phyloP scores from a whole-genome alignment of 2,888 invertebrate genomes.

The Eucera pruinosa region DNA sequence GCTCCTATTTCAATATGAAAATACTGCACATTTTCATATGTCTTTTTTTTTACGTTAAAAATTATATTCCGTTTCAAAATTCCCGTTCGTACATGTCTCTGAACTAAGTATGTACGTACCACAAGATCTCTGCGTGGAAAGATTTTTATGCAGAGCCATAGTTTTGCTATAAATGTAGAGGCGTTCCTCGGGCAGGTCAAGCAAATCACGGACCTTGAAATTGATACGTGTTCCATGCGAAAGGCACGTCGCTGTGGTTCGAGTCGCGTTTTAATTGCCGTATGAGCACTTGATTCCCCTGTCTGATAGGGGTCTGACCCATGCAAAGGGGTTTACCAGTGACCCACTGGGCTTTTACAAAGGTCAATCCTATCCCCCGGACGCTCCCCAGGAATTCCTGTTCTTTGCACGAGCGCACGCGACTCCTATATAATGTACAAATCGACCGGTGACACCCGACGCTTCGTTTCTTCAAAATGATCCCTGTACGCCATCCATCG shows the following conservation, averaged over 20 bases:
- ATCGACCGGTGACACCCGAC: slow-evolving; percentile 38
- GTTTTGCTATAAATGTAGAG: neutral
- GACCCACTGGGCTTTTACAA: slow-evolving; percentile 75
- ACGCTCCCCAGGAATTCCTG: slow-evolving; percentile 56
- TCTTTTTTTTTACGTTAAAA: no score
- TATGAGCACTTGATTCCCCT: slow-evolving; percentile 75
- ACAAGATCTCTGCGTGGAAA: no score
- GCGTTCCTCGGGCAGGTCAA: slow-evolving; percentile 3
- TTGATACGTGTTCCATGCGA: slow-evolving; percentile 30
- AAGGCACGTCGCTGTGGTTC: slow-evolving; percentile 18
- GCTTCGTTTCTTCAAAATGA: neutral
- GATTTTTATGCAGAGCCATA: neutral
- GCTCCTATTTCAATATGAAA: no score
- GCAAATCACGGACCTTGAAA: slow-evolving; percentile 30
- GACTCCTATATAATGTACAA: slow-evolving; percentile 49
- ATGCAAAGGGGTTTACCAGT: slow-evolving; percentile 75
- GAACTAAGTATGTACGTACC: no score
- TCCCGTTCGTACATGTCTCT: no score
- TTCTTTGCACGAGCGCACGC: slow-evolving; percentile 51
- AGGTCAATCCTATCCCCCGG: slow-evolving; percentile 62
- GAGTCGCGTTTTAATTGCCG: slow-evolving; percentile 73
- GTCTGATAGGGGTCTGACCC: slow-evolving; percentile 70
- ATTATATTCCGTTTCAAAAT: no score
- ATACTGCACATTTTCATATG: no score
- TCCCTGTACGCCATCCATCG: neutral